phyloP scores from a whole-genome alignment of 1,140 invertebrate species.

The Halyomorpha halys region DNA sequence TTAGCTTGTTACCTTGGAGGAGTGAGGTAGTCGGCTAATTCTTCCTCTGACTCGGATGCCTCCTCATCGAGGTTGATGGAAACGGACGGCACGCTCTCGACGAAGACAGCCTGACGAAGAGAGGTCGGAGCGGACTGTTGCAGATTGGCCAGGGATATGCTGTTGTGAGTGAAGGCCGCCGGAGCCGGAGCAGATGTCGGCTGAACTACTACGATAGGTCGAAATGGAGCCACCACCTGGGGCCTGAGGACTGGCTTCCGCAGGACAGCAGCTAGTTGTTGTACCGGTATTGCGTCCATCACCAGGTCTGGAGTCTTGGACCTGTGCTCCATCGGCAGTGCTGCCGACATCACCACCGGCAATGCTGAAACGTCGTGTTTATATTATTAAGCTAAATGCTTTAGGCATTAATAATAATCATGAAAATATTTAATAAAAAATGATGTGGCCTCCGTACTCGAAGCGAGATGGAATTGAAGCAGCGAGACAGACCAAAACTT shows the following conservation, averaged over 20 bases:
- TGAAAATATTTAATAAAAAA: no score
- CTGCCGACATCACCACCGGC: background rate
- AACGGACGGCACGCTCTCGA: conserved; percentile 27
- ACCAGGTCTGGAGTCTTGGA: background rate
- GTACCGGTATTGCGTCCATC: background rate
- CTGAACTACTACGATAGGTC: background rate
- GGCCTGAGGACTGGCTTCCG: background rate
- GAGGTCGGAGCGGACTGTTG: background rate
- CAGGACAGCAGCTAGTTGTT: background rate
- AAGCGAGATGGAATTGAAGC: no score
- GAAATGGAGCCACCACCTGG: background rate
- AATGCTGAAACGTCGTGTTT: background rate
- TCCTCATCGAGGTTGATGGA: conserved; percentile 19
- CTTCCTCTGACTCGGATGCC: background rate
- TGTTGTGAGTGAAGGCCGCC: background rate
- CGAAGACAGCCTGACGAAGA: background rate
- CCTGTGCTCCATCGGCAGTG: conserved; percentile 1
- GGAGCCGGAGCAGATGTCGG: background rate
- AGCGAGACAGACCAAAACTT: no score
- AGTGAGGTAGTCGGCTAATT: conserved; percentile 24
- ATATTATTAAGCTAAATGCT: no score
- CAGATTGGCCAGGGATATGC: background rate
- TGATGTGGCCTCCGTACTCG: no score
- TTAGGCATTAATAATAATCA: no score
- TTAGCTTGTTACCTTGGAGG: conserved; percentile 23